phyloP scores from a whole-genome alignment of 1,140 invertebrate species.

The Calliphora vicina region DNA sequence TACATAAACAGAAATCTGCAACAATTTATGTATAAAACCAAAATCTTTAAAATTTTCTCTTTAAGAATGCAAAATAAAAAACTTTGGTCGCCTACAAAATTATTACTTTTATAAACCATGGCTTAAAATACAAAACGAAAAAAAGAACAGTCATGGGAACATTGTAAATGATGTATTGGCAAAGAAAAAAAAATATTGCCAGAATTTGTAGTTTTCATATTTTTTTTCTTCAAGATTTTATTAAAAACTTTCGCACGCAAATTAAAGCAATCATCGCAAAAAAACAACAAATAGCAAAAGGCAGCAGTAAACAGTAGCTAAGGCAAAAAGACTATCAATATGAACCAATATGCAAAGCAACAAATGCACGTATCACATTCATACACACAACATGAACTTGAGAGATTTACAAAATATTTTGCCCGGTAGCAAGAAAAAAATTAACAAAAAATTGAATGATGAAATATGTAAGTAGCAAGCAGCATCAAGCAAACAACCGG shows the following conservation, averaged over 20 bases:
- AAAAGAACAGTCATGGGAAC: constrained; percentile 36
- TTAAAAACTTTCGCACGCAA: constrained; percentile 60
- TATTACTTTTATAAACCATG: neutral
- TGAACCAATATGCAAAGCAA: neutral
- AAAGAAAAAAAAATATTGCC: neutral
- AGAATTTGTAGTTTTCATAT: neutral
- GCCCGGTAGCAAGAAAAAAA: neutral
- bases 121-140: neutral
- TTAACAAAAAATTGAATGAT: neutral
- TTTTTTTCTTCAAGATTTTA: constrained; percentile 12
- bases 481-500: neutral
- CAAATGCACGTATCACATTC: neutral
- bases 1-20: no score
- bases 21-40: neutral
- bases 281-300: constrained; percentile 48
- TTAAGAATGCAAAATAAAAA: neutral
- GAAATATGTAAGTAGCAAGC: neutral
- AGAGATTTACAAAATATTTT: constrained; percentile 10
- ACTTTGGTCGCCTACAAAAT: neutral
- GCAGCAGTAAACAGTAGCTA: neutral
- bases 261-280: constrained; percentile 62
- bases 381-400: neutral
- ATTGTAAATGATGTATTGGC: constrained; percentile 12
- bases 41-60: no score
- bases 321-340: neutral